Percentiles rank a stretch among this genome's conserved stretches.
phyloP scores from a whole-genome alignment of 2,888 invertebrate genomes.

The Tenodera sinensis region DNA sequence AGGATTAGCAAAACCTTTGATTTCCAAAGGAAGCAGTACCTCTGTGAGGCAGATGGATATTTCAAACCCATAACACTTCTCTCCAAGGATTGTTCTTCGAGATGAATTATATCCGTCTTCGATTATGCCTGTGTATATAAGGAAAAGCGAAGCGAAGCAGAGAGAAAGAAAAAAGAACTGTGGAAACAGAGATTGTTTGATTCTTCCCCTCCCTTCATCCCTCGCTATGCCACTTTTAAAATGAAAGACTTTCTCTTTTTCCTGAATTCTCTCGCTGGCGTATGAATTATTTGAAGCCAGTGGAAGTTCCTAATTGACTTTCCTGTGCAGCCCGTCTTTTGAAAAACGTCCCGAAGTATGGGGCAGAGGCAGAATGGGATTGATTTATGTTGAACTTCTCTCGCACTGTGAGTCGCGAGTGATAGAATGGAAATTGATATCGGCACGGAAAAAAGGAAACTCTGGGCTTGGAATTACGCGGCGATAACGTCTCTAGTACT shows the following conservation, averaged over 20 bases:
- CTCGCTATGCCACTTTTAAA: not conserved
- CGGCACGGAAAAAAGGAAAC: constrained; percentile 8
- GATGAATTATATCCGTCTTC: not conserved
- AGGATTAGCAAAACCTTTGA: not conserved
- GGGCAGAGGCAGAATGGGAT: constrained; percentile 6
- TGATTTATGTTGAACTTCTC: constrained; percentile 30
- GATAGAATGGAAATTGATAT: constrained; percentile 32
- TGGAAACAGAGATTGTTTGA: not conserved
- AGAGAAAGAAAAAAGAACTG: not conserved
- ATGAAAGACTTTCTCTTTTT: not conserved
- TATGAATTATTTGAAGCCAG: not conserved
- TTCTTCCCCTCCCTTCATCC: not conserved
- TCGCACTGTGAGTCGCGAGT: constrained; percentile 13
- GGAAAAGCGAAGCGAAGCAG: not conserved
- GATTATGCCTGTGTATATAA: not conserved
- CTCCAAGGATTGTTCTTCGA: not conserved
- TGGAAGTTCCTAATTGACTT: not conserved
- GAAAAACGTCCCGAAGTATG: not conserved
- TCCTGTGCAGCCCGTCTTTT: not conserved
- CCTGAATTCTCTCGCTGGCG: not conserved
- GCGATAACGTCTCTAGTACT: not conserved
- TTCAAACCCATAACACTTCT: not conserved
- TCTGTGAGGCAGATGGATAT: not conserved
- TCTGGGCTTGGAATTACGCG: not conserved
- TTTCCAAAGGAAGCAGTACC: not conserved